Evolutionary conservation across 2,797 vertebrate species (phyloP), one percentile per base, ranked within the genome.

Genomic region (Tokudaia muenninki): DNA sequence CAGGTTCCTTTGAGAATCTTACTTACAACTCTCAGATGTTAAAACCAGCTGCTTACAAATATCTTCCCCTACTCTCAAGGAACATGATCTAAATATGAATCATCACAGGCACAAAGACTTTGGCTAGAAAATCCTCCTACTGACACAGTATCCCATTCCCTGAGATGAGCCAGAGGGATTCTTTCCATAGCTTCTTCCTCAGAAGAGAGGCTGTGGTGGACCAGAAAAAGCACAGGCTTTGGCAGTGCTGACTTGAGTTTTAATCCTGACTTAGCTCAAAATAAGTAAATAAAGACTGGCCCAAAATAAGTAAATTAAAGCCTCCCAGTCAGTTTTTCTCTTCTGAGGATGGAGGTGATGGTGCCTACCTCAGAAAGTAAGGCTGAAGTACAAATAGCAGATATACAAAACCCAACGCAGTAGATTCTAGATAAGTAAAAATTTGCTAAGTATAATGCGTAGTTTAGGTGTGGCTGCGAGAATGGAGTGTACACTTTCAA

Each of bases 61-160:
- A 96, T 78, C 92, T 91, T 96, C 75, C 81, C 83, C 31, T 96
- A 97, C 97, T 98, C 97, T 98, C 97, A 97, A 97, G 96, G 97
- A 98, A 97, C 90, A 96, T 97, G 97, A 96, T 98, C 96, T 97
- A 96, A 97, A 97, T 82, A 89, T 94, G 92, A 97, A 81, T 94
- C 97, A 91, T 50, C 88, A 92, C 80, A 87, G 78, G 90, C 97
- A 81, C 86, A 70, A 16, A 79, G n/a, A 50, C 37, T 95, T 90
- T 97, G 94, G 97, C 97, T 96, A 93, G 83, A 94, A 96, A 92
- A 57, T 89, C 95, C 96, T 97, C 94, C 97, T 4, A 70, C 57
- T 92, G 96, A 96, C 94, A 91, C 0, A 88, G 78, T 94, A 94
- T 94, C 96, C 63, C 87, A 0, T 31, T 37, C 19, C 81, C 70